These are phyloP conservation scores for Lepidotrigona ventralis DNA, from an alignment of 1,140 invertebrate species.

Conservation along the genomic window DNA sequence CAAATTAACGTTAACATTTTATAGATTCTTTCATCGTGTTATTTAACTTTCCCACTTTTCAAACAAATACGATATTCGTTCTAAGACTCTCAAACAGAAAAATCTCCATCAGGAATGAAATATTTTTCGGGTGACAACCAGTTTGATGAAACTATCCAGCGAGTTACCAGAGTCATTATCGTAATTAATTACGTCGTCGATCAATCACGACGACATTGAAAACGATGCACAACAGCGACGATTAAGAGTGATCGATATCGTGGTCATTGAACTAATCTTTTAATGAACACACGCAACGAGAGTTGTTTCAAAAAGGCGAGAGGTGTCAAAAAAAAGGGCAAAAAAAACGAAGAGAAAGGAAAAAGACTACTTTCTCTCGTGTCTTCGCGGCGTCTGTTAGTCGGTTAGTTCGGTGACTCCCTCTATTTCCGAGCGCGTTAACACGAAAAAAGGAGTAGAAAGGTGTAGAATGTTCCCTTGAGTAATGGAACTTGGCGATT, in stretches of 20 bases:
- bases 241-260: conserved; percentile 33
- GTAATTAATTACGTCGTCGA: conserved; percentile 43
- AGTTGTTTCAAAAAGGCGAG: background rate
- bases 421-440: background rate
- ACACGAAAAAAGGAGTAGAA: background rate
- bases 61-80: too few relatives aligned
- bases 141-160: background rate
- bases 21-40: background rate
- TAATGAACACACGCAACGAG: conserved; percentile 9
- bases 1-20: too few relatives aligned
- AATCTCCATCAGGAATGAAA: background rate
- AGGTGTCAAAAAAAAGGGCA: background rate
- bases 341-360: too few relatives aligned
- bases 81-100: too few relatives aligned
- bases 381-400: background rate
- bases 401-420: too few relatives aligned
- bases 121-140: background rate
- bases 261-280: conserved; percentile 26
- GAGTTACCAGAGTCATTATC: conserved; percentile 17
- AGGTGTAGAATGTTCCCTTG: background rate
- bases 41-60: too few relatives aligned
- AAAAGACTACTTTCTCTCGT: background rate
- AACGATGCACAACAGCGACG: conserved; percentile 12
- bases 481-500: conserved; percentile 14
- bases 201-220: conserved; percentile 41